These are phyloP conservation scores for Malacoraja senta DNA, from an alignment of 2,797 vertebrate genomes.

Conservation along the genomic window DNA sequence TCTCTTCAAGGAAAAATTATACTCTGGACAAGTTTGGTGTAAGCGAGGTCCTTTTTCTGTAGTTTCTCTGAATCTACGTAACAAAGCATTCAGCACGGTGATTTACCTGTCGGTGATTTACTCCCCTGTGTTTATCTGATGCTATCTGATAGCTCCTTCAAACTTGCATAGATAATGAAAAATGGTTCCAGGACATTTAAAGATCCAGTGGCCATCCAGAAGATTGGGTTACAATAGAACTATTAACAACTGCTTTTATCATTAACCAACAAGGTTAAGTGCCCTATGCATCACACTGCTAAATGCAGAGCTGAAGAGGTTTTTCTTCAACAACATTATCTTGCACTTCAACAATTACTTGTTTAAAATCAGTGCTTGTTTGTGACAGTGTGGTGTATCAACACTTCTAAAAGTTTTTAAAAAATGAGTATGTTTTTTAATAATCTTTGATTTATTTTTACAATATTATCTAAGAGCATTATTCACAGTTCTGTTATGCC, in stretches of 20 bases:
- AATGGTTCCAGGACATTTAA: conserved; percentile 7
- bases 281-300: background rate
- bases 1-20: background rate
- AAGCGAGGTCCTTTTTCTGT: background rate
- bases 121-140: background rate
- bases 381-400: too few species aligned
- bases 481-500: too few species aligned
- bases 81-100: conserved; percentile 15
- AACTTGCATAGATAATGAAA: conserved; percentile 33
- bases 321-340: background rate
- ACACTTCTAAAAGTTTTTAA: too few species aligned
- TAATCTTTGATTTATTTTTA: too few species aligned
- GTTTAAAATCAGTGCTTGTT: background rate
- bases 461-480: too few species aligned
- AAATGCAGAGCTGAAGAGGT: background rate
- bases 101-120: background rate
- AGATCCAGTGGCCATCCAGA: background rate
- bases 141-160: conserved; percentile 26
- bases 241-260: conserved; percentile 35
- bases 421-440: too few species aligned
- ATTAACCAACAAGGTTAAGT: conserved; percentile 32
- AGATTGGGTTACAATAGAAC: conserved; percentile 37
- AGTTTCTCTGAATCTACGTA: background rate
- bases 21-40: background rate
- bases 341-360: background rate